A percentile compares a stretch with the other conserved stretches of the same genome.
Evolutionary conservation across 2,888 invertebrate genomes (phyloP).

Genomic region (Nomada hirtipes): DNA sequence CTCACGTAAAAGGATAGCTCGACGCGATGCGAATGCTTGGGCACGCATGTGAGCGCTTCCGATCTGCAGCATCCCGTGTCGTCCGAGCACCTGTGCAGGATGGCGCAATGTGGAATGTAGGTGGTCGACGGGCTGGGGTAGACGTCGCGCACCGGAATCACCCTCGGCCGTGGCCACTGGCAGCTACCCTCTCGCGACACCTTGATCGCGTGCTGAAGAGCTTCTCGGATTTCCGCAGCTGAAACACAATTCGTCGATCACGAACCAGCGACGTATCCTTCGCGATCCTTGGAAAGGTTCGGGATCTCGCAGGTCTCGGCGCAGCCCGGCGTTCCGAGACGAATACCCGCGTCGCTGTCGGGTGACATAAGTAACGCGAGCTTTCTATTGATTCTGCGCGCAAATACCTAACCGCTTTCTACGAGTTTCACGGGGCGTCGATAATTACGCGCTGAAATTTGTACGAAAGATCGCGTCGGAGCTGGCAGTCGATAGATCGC

Average conservation of each 20-base stretch:
- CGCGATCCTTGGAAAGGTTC: not conserved
- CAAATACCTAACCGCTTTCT: constrained; percentile 71
- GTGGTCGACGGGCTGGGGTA: constrained; percentile 90
- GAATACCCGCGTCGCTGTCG: constrained; percentile 8
- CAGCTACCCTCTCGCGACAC: constrained; percentile 87
- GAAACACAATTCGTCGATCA: constrained; percentile 58
- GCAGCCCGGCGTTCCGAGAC: constrained; percentile 1
- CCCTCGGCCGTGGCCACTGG: constrained; percentile 89
- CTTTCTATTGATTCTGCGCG: constrained; percentile 72
- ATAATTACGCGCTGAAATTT: constrained; percentile 67
- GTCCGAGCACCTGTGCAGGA: constrained; percentile 93
- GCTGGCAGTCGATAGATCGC: constrained; percentile 56
- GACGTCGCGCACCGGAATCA: constrained; percentile 90
- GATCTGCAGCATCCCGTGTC: constrained; percentile 94
- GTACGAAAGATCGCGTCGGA: constrained; percentile 41
- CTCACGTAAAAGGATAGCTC: constrained; percentile 93
- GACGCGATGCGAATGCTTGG: constrained; percentile 89
- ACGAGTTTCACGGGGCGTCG: constrained; percentile 65
- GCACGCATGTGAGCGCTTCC: constrained; percentile 90
- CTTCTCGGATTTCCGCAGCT: constrained; percentile 79
- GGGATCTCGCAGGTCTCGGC: not conserved
- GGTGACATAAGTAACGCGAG: constrained; percentile 60
- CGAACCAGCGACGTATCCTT: not conserved
- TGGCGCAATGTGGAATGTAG: constrained; percentile 94
- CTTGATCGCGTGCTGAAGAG: constrained; percentile 83